phyloP scores from a whole-genome alignment of 2,888 invertebrate genomes.

The Xanthorhoe spadicearia region DNA sequence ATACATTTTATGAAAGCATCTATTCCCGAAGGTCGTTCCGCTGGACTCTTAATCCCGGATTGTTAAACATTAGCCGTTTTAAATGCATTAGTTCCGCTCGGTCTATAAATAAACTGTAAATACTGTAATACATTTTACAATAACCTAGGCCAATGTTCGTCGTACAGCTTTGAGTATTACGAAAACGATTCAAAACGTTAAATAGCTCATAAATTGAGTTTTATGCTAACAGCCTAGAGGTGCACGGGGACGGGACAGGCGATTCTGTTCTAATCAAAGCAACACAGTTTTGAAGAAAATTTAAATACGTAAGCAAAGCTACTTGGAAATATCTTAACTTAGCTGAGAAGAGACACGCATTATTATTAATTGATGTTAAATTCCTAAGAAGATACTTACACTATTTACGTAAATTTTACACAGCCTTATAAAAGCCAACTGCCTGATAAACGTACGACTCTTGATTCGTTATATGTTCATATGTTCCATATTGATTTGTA shows the following conservation, averaged over 20 bases:
- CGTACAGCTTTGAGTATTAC: neutral
- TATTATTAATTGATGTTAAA: too few species aligned
- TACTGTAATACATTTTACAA: neutral
- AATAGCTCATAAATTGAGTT: neutral
- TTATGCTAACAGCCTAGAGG: neutral
- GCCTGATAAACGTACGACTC: neutral
- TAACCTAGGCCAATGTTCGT: conserved; percentile 26
- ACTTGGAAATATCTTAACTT: too few species aligned
- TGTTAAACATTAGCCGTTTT: neutral
- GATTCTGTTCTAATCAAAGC: too few species aligned
- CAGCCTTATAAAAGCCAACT: too few species aligned
- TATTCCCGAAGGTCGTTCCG: conserved; percentile 19
- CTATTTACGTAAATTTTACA: too few species aligned
- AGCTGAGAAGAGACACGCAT: too few species aligned
- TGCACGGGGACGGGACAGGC: neutral
- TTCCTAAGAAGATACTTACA: too few species aligned
- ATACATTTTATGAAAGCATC: conserved; percentile 22
- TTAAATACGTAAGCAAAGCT: too few species aligned
- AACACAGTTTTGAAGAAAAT: too few species aligned
- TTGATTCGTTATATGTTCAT: too few species aligned
- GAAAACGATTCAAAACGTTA: neutral
- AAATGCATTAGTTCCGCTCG: neutral
- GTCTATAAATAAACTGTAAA: too few species aligned
- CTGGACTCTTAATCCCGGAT: conserved; percentile 10
- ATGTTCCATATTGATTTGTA: too few species aligned